Conservation (phyloP, 2,888 invertebrate species). For the Drosophila bunnanda region DNA sequence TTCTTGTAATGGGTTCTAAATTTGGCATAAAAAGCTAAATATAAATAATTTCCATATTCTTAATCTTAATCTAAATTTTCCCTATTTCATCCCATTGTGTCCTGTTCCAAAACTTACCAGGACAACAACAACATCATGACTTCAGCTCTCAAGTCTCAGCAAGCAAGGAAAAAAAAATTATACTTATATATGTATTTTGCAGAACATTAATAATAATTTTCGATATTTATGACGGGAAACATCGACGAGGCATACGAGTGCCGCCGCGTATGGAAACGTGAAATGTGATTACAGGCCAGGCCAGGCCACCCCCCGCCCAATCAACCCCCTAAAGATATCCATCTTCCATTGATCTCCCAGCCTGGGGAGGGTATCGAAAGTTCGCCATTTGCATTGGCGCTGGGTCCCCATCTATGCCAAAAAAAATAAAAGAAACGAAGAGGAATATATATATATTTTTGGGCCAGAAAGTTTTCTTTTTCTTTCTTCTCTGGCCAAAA, state of each 20-base stretch:
- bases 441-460: conserved; percentile 27
- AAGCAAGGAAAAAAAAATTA: conserved; percentile 15
- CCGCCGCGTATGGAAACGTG: conserved; percentile 57
- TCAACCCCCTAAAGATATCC: conserved; percentile 42
- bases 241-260: conserved; percentile 52
- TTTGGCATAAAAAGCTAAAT: too few relatives aligned
- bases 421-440: conserved; percentile 26
- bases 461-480: conserved; percentile 59
- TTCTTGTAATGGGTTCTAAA: not conserved
- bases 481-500: conserved; percentile 58
- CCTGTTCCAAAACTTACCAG: conserved; percentile 19
- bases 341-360: conserved; percentile 37
- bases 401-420: conserved; percentile 52
- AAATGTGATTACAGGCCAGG: conserved; percentile 73
- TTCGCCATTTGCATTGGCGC: conserved; percentile 71
- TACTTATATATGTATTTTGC: conserved; percentile 26
- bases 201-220: conserved; percentile 76
- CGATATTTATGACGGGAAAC: conserved; percentile 78
- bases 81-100: conserved; percentile 11
- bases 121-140: conserved; percentile 17
- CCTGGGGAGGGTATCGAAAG: conserved; percentile 59
- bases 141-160: too few relatives aligned
- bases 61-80: not conserved
- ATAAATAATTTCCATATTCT: not conserved
- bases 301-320: conserved; percentile 16